Base-by-base conservation (phyloP, 1,140 invertebrate genomes). In the Telenomus remus region DNA sequence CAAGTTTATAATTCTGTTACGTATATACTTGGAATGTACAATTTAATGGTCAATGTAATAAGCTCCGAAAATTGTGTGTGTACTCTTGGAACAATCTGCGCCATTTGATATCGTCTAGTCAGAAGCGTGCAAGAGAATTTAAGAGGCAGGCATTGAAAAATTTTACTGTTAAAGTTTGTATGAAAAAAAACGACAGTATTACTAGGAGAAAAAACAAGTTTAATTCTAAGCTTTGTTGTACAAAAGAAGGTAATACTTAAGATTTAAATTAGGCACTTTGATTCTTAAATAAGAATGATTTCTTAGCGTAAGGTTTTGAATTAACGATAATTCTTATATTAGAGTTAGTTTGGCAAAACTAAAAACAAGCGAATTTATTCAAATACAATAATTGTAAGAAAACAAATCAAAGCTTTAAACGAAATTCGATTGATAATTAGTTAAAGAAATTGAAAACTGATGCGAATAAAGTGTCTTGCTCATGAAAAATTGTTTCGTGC, bases 101-200 rank as follows among this genome's bases (percentile, higher is more conserved):
- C 57, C 37, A 64, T 63, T 75, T 63, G 63, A 68, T 68, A 76
- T 76, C 65, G 35, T 70, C 73, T 76, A 76, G 73, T 76, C 73
- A 70, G 51, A 57, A 76, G 60, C 35, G 73, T 70, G 65, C 60
- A 76, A 76, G 53, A 72, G 61, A 56, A 61, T 16, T 63, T 11
- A 63, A 12, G 43, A 61, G 14, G 43, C 37, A 39, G 35, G 39
- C 42, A 47, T 54, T 14, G 9, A 39, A 27, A 53, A 68, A 53
- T 39, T 56, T 42, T 59, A 69, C 50, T 68, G 63, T 72, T 57
- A 59, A 61, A 60, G 39, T 76, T 65, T 56, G 63, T 43, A 47
- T 56, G 51, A 72, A 50, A 68, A 66, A 56, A 55, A 49, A 27
- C 46, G 11, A 55, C 34, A 34, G 15, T 65, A 69, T 63, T 48